Evolutionary conservation across 2,797 vertebrate species (phyloP).

Genomic region (Taeniopygia guttata): DNA sequence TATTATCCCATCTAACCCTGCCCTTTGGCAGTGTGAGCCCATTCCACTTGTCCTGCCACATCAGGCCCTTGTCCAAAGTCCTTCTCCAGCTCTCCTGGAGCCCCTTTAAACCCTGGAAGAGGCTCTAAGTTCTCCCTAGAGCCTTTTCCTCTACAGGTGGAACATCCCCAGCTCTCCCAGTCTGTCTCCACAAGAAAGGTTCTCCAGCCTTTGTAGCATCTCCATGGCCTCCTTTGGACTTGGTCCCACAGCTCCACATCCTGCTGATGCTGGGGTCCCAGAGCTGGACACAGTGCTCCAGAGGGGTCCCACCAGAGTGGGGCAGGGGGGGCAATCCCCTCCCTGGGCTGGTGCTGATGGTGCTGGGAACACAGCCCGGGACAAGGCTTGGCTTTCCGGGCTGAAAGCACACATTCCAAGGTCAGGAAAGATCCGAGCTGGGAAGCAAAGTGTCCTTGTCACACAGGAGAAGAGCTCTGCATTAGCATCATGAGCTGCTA

Average conservation of each 20-base stretch:
- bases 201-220: neutral
- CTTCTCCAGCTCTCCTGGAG: neutral
- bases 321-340: too few relatives aligned
- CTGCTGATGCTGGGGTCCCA: neutral
- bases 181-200: neutral
- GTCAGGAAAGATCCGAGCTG: rapidly evolving
- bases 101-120: neutral
- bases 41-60: neutral
- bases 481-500: rapidly evolving
- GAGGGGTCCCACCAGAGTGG: neutral
- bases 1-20: rapidly evolving
- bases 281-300: too few relatives aligned
- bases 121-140: neutral
- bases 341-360: neutral
- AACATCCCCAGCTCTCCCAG: neutral
- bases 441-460: neutral
- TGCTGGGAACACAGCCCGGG: neutral
- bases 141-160: neutral
- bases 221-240: rapidly evolving
- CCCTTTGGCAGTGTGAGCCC: neutral
- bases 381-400: neutral
- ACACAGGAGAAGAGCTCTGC: neutral
- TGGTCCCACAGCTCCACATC: neutral
- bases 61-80: rapidly evolving
- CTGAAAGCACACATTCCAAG: neutral